Evolutionary conservation across 2,888 invertebrate species (phyloP), one percentile per base, ranked within the genome.

Genomic region (Erynnis tages): DNA sequence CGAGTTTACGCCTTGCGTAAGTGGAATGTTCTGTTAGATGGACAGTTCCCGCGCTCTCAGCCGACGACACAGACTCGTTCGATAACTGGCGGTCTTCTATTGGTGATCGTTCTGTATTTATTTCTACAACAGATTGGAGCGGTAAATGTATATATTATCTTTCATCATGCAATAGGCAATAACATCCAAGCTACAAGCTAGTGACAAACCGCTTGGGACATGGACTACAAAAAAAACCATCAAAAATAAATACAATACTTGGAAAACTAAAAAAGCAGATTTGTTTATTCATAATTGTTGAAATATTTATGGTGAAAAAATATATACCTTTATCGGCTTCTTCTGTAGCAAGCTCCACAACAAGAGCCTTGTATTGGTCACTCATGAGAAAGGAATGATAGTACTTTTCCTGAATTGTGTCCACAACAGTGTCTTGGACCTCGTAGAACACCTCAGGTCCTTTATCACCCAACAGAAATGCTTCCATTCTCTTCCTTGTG

Each of bases 391-490:
- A 97, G 1, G 96, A 94, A 46, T 96, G 94, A 79, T 97, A 97
- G 78, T 96, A 95, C 76, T 96, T 95, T 60, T 96, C 95, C 73
- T 97, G 95, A 54, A 97, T 90, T 0, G 93, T 93, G 66, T 93
- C 93, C 7, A 95, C 91, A 5, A 97, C 94, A 56, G 93, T 92
- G 13, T 93, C 93, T 78, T 97, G 97, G 13, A 96, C 95, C 76
- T 96, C 95, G 69, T 94, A 96, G 79, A 97, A 97, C 19, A 96
- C 95, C 80, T 95, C 95, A 13, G 96, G 96, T 0, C 96, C 96
- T 67, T 94, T 94, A 73, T 97, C 95, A 10, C 97, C 97, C 55
- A 96, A 79, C 47, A 97, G 85, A 82, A 97, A 97, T 8, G 94
- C 92, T 75, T 97, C 97, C 93, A 97, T 97, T 58, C 94, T 91